Conservation (phyloP, 2,797 vertebrate species). For the Oreochromis mossambicus region DNA sequence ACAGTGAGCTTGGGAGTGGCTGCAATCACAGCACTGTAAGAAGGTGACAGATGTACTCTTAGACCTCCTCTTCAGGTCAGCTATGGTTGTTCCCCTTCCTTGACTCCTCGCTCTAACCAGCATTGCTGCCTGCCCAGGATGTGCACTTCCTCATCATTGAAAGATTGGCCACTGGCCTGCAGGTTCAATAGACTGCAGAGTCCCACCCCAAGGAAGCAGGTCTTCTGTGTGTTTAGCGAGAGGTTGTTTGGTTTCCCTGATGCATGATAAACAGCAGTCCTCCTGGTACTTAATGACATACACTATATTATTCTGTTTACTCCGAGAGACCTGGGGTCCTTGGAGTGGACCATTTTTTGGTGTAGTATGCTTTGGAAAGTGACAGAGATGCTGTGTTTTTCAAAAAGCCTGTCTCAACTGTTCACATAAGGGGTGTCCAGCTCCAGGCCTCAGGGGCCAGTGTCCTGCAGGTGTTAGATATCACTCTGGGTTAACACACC, state of each 20-base stretch:
- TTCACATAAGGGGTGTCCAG: not conserved
- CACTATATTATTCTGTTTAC: not conserved
- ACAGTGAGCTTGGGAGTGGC: not conserved
- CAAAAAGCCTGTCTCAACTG: not conserved
- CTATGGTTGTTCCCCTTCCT: not conserved
- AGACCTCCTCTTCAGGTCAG: too few relatives aligned
- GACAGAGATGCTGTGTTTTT: not conserved
- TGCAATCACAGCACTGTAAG: not conserved
- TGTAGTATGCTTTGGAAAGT: not conserved
- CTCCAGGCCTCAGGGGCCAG: rapidly evolving
- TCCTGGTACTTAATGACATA: not conserved
- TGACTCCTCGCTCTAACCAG: not conserved
- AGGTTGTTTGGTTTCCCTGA: not conserved
- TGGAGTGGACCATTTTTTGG: not conserved
- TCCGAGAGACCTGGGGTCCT: rapidly evolving
- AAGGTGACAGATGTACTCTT: not conserved
- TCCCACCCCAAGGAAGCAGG: not conserved
- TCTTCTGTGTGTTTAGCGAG: not conserved
- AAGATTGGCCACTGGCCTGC: not conserved
- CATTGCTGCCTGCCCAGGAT: not conserved
- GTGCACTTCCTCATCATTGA: not conserved
- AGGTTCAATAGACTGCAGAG: not conserved
- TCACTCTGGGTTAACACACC: not conserved
- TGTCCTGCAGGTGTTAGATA: not conserved
- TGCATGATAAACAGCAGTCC: not conserved